phyloP scores from a whole-genome alignment of 2,797 vertebrate species.

The Micromesistius poutassou region DNA sequence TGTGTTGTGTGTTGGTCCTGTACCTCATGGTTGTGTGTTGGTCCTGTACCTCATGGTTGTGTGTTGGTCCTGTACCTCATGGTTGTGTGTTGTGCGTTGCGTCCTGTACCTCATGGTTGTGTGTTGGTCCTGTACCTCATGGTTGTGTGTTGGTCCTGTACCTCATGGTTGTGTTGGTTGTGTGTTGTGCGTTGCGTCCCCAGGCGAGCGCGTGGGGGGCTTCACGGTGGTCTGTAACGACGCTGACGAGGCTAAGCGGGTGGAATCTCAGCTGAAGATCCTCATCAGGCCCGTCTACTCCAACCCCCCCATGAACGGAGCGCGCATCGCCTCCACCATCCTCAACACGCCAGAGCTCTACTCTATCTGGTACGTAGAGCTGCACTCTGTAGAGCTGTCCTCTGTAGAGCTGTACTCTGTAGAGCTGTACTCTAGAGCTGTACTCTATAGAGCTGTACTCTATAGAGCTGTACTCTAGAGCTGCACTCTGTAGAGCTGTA shows the following conservation, averaged over 20 bases:
- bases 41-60: too few relatives aligned
- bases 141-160: too few relatives aligned
- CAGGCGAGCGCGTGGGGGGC: conserved; percentile 95
- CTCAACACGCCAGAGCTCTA: conserved; percentile 85
- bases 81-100: background rate
- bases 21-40: too few relatives aligned
- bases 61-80: too few relatives aligned
- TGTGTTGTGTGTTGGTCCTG: too few relatives aligned
- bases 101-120: too few relatives aligned
- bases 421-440: background rate
- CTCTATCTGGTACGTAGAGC: conserved; percentile 55
- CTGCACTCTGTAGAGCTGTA: too few relatives aligned
- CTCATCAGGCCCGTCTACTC: conserved; percentile 97
- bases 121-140: too few relatives aligned
- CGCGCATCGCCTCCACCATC: conserved; percentile 88
- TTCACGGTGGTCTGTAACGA: conserved; percentile 90
- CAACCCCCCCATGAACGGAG: conserved; percentile 93
- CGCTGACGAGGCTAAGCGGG: conserved; percentile 89
- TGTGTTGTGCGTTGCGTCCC: background rate
- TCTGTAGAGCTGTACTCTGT: too few relatives aligned
- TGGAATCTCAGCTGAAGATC: conserved; percentile 97
- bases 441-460: conserved; percentile 66
- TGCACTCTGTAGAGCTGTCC: too few relatives aligned
- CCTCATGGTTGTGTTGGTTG: too few relatives aligned
- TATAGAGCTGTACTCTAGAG: conserved; percentile 8